phyloP scores from a whole-genome alignment of 2,888 invertebrate genomes.

The Globia sparganii region DNA sequence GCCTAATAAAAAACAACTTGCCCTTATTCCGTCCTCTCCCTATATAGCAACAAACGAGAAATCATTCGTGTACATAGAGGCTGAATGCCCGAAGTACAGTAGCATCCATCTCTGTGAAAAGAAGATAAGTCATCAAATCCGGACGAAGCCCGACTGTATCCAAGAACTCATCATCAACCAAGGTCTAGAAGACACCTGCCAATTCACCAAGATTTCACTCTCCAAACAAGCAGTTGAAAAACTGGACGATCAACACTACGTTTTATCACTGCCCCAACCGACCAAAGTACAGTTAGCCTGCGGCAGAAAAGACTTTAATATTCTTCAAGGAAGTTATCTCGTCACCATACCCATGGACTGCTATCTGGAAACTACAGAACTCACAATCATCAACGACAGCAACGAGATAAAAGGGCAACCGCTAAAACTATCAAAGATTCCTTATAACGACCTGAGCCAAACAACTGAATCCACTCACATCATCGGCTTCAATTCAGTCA shows the following conservation, averaged over 20 bases:
- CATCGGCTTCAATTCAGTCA: not conserved
- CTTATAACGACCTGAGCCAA: not conserved
- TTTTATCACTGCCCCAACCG: not conserved
- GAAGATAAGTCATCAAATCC: conserved; percentile 1
- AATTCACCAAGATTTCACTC: not conserved
- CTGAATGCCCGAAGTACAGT: not conserved
- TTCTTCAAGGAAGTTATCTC: not conserved
- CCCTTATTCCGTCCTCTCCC: not conserved
- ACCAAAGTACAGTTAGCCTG: not conserved
- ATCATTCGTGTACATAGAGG: not conserved
- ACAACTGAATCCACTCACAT: not conserved
- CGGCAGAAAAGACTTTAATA: not conserved
- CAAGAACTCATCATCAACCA: conserved; percentile 10
- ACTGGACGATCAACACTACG: not conserved
- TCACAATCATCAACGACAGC: not conserved
- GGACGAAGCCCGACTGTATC: conserved; percentile 2
- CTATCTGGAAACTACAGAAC: not conserved
- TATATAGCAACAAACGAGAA: not conserved
- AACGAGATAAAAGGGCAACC: not conserved
- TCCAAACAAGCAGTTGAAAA: not conserved
- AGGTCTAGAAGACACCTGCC: not conserved
- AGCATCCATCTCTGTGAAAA: conserved; percentile 10
- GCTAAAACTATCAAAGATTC: not conserved
- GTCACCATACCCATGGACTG: not conserved
- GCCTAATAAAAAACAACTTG: not conserved